Percentiles rank a stretch among this genome's conserved stretches.
These are phyloP conservation scores for Plusia festucae DNA, from an alignment of 2,888 invertebrate genomes.

Conservation along the genomic window DNA sequence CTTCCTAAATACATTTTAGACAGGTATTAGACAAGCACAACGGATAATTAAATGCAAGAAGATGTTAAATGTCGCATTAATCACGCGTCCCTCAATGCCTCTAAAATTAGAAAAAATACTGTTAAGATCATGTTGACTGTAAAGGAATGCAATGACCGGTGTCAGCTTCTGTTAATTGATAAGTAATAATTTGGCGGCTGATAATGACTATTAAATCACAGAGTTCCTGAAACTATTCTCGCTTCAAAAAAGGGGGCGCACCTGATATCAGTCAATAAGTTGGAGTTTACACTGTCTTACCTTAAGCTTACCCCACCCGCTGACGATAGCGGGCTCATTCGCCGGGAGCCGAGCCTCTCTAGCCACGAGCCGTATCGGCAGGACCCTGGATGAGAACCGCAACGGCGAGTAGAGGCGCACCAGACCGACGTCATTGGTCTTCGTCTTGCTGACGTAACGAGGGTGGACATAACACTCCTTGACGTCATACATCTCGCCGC, in stretches of 20 bases:
- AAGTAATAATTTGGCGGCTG: no score
- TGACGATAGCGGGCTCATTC: constrained; percentile 77
- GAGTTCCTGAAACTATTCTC: no score
- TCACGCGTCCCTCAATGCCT: no score
- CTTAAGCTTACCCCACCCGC: constrained; percentile 85
- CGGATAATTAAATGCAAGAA: no score
- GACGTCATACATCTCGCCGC: constrained; percentile 86
- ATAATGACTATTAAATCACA: no score
- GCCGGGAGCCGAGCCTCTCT: constrained; percentile 70
- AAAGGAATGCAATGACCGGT: no score
- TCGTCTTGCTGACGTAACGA: constrained; percentile 80
- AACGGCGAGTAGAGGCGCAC: constrained; percentile 80
- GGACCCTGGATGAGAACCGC: constrained; percentile 77
- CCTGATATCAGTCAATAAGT: no score
- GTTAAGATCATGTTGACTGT: no score
- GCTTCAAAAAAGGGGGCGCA: no score
- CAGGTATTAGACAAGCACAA: no score
- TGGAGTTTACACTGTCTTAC: constrained; percentile 46
- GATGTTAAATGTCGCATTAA: not conserved
- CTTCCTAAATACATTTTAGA: constrained; percentile 69
- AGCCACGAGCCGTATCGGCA: constrained; percentile 77
- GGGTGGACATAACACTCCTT: constrained; percentile 81
- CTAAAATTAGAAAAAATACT: no score
- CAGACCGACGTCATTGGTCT: constrained; percentile 84
- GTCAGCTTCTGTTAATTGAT: no score